Conservation (phyloP, 1,140 invertebrate genomes). For the Cephus cinctus region DNA sequence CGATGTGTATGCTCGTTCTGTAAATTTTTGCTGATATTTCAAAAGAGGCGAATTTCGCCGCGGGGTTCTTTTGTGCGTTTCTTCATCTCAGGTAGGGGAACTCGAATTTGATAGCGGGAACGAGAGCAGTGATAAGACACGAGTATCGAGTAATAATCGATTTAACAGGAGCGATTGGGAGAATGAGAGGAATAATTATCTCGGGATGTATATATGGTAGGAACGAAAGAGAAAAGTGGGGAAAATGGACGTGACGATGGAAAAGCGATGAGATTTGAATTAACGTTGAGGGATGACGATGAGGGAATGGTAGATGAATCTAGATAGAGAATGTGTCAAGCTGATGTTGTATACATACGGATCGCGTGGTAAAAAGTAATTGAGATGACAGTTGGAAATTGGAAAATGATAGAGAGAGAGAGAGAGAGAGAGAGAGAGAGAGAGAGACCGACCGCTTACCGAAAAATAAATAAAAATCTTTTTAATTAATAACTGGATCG, state of each 20-base stretch:
- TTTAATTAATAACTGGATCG: no score
- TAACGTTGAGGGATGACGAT: no score
- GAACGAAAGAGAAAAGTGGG: conserved; percentile 1
- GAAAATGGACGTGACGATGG: background rate
- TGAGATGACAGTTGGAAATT: background rate
- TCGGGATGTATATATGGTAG: conserved; percentile 14
- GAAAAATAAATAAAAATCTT: background rate
- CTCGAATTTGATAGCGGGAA: background rate
- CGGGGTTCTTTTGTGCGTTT: no score
- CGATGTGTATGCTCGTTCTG: no score
- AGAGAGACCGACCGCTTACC: background rate
- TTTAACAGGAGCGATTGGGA: conserved; percentile 18
- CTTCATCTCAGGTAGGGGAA: background rate
- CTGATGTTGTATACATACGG: background rate
- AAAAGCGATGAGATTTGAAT: no score
- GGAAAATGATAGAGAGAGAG: background rate
- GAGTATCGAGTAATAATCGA: conserved; percentile 24
- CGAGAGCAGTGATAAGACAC: conserved; percentile 20
- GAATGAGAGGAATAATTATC: conserved; percentile 12
- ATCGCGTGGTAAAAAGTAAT: background rate
- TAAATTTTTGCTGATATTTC: no score
- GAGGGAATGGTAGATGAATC: no score
- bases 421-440: conserved; percentile 14
- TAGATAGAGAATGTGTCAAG: no score
- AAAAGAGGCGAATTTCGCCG: no score